Conservation (phyloP, 2,113 vertebrate species). For the Morphnarchus princeps region DNA sequence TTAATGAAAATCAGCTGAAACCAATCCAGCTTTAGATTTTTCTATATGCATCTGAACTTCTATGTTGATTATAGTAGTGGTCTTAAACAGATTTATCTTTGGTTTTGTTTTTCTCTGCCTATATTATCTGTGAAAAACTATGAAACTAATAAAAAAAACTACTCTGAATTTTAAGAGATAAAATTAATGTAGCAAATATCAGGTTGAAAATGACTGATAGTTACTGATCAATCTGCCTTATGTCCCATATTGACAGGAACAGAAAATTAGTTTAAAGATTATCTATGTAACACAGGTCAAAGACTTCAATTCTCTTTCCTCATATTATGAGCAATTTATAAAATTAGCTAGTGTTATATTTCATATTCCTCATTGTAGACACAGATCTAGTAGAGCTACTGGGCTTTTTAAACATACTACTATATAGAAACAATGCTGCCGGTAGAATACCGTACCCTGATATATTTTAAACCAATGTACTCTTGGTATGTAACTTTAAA, state of each 20-base stretch:
- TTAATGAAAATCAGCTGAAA: not conserved
- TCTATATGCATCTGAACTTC: accelerated
- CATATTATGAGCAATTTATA: not conserved
- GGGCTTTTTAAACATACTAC: not conserved
- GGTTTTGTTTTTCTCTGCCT: not conserved
- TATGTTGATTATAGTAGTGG: not conserved
- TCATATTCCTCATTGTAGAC: not conserved
- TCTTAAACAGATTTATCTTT: not conserved
- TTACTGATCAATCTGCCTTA: not conserved
- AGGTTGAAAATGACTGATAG: not conserved
- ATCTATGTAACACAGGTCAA: not conserved
- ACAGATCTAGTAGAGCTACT: not conserved
- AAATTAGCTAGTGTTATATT: not conserved
- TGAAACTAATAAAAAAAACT: not conserved
- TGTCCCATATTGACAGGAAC: not conserved
- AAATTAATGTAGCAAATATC: not conserved
- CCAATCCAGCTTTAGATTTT: not conserved
- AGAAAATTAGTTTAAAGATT: not conserved
- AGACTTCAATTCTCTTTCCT: not conserved
- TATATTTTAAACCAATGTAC: not conserved
- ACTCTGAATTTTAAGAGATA: not conserved
- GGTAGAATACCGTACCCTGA: not conserved
- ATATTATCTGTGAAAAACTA: not conserved
- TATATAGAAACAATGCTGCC: not conserved
- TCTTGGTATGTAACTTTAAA: not conserved